Conservation (phyloP, 2,113 vertebrate species). For the Meles meles region DNA sequence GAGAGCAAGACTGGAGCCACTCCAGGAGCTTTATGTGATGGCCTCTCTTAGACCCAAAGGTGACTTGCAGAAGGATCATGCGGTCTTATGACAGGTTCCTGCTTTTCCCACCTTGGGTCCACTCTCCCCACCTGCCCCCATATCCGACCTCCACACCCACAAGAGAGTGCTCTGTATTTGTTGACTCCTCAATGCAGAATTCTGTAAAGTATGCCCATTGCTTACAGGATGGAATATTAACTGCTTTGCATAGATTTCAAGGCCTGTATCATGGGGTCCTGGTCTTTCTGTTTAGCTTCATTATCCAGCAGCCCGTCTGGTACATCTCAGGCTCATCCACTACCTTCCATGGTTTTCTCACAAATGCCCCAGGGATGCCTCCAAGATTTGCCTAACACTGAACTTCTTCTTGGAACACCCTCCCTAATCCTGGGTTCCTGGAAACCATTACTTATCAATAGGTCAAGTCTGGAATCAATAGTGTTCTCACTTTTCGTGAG, state of each 20-base stretch:
- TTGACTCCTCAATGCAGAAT: accelerated
- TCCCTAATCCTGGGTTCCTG: neutral
- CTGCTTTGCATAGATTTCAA: neutral
- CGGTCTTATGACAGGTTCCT: neutral
- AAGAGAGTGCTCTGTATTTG: neutral
- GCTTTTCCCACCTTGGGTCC: neutral
- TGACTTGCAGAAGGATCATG: neutral
- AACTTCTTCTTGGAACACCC: neutral
- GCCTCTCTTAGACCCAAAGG: neutral
- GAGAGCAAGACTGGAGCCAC: accelerated
- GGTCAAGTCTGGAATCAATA: neutral
- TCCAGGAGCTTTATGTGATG: accelerated
- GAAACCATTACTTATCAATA: neutral
- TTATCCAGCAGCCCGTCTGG: accelerated
- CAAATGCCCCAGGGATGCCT: accelerated
- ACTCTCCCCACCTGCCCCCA: too few species aligned
- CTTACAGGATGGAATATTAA: neutral
- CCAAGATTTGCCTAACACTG: neutral
- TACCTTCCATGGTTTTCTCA: too few species aligned
- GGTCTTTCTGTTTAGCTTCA: too few species aligned
- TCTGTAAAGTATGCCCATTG: too few species aligned
- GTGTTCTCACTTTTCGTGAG: accelerated
- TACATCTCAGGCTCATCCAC: accelerated
- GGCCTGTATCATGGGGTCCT: accelerated
- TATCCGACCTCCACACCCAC: neutral